Evolutionary conservation across 2,888 invertebrate genomes (phyloP).

Genomic region (Heliconius ismenius): DNA sequence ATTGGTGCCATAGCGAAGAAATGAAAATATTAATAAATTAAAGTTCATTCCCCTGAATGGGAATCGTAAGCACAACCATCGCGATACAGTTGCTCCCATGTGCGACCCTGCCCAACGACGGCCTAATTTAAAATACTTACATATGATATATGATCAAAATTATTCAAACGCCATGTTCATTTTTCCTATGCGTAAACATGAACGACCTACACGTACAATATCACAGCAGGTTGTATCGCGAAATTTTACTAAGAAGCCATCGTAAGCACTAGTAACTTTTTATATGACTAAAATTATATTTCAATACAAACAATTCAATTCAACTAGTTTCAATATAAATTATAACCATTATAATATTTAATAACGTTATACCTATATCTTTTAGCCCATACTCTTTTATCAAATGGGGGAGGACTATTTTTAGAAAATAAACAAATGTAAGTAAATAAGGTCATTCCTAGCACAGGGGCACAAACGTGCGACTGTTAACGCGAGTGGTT

Average conservation of each 20-base stretch:
- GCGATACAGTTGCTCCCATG: no score
- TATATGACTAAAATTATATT: background rate
- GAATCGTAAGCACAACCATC: no score
- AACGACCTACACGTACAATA: slow-evolving; percentile 49
- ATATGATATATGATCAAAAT: slow-evolving; percentile 1
- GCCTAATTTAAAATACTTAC: background rate
- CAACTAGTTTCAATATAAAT: background rate
- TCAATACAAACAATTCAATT: background rate
- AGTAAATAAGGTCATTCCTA: no score
- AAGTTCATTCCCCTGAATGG: no score
- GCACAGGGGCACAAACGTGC: no score
- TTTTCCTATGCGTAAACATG: slow-evolving; percentile 51
- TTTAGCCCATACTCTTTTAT: background rate
- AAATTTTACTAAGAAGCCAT: background rate
- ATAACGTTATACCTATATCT: background rate
- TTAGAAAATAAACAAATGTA: no score
- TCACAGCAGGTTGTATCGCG: slow-evolving; percentile 47
- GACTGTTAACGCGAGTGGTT: no score
- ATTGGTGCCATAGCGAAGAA: no score
- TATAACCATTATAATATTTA: background rate
- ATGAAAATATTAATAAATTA: no score
- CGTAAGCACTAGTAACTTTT: background rate
- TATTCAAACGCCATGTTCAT: background rate
- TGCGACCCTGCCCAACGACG: no score
- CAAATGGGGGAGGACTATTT: no score